Evolutionary conservation across 2,888 invertebrate genomes (phyloP).

Genomic region (Pachydiplax longipennis): DNA sequence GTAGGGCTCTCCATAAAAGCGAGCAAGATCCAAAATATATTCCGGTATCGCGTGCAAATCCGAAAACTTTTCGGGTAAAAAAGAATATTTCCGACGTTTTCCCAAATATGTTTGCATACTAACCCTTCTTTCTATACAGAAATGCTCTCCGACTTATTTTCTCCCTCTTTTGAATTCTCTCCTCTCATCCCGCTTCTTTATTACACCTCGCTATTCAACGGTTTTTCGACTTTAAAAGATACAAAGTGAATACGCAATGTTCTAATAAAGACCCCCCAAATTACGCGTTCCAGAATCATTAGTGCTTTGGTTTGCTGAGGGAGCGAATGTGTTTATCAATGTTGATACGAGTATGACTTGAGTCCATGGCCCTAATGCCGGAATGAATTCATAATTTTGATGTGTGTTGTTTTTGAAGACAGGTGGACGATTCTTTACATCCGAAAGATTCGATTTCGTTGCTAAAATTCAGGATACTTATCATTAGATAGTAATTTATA

Average conservation of each 20-base stretch:
- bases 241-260: too few relatives aligned
- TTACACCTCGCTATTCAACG: background rate
- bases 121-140: background rate
- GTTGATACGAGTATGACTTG: too few relatives aligned
- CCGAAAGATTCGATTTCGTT: too few relatives aligned
- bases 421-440: background rate
- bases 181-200: background rate
- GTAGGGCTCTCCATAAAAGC: background rate
- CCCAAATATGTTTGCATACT: background rate
- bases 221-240: too few relatives aligned
- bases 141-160: background rate
- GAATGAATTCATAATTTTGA: too few relatives aligned
- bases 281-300: too few relatives aligned
- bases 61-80: constrained; percentile 1
- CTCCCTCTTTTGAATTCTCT: background rate
- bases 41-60: background rate
- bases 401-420: background rate
- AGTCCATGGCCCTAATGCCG: too few relatives aligned
- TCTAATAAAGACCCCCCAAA: too few relatives aligned
- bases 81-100: background rate
- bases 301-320: too few relatives aligned
- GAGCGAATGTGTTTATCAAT: too few relatives aligned
- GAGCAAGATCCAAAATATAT: constrained; percentile 9
- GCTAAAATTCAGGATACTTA: too few relatives aligned
- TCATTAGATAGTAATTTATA: too few relatives aligned